phyloP scores from a whole-genome alignment of 1,140 invertebrate genomes.

The Scaptodrosophila lebanonensis region DNA sequence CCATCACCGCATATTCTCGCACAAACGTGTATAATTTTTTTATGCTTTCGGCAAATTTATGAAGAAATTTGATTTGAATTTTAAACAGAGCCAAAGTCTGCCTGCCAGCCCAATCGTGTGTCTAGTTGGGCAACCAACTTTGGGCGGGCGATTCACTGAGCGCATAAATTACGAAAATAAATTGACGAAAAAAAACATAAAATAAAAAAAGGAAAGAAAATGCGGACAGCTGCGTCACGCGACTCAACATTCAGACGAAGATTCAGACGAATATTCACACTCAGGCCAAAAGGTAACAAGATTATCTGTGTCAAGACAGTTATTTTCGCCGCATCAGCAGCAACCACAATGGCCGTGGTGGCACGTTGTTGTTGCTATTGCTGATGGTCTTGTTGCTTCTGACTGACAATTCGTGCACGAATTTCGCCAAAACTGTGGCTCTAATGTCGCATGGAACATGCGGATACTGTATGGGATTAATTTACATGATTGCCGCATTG shows the following conservation, averaged over 20 bases:
- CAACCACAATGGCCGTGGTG: too few relatives aligned
- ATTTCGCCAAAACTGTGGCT: too few relatives aligned
- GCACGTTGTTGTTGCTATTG: not conserved
- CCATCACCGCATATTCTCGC: too few relatives aligned
- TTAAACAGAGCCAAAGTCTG: slow-evolving; percentile 45
- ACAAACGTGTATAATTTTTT: slow-evolving; percentile 14
- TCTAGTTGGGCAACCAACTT: not conserved
- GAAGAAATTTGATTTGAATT: slow-evolving; percentile 74
- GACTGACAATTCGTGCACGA: slow-evolving; percentile 59
- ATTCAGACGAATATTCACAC: too few relatives aligned
- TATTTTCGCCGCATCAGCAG: slow-evolving; percentile 74
- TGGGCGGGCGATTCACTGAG: slow-evolving; percentile 16
- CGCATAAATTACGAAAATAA: slow-evolving; percentile 76
- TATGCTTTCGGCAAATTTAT: slow-evolving; percentile 62
- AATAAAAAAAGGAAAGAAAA: not conserved
- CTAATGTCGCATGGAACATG: too few relatives aligned
- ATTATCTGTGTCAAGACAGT: slow-evolving; percentile 77
- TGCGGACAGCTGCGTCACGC: not conserved
- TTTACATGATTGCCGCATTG: slow-evolving; percentile 76
- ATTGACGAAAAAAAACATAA: slow-evolving; percentile 52
- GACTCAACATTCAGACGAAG: too few relatives aligned
- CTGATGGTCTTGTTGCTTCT: slow-evolving; percentile 8
- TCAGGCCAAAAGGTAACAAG: slow-evolving; percentile 65
- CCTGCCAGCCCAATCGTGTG: not conserved
- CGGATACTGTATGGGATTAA: slow-evolving; percentile 55